phyloP scores from a whole-genome alignment of 2,888 invertebrate species.

The Crematogaster levior region DNA sequence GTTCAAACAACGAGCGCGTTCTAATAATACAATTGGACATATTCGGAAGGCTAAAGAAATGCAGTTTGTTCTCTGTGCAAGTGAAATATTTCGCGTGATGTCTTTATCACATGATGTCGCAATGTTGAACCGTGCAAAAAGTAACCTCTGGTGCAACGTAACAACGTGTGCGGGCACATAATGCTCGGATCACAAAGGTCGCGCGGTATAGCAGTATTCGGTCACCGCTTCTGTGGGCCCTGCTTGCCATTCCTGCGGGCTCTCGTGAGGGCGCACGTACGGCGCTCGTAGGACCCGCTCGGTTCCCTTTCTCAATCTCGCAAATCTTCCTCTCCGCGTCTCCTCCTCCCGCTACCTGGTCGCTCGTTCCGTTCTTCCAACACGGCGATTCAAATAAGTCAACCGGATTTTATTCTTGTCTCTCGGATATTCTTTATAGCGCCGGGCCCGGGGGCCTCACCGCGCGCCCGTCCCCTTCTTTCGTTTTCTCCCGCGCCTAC shows the following conservation, averaged over 20 bases:
- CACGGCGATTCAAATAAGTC: constrained; percentile 82
- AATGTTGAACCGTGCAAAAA: constrained; percentile 34
- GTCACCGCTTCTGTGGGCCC: constrained; percentile 77
- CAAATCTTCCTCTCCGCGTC: constrained; percentile 51
- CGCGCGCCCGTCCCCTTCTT: constrained; percentile 56
- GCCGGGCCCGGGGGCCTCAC: constrained; percentile 51
- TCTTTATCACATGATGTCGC: constrained; percentile 37
- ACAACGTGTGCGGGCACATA: constrained; percentile 78
- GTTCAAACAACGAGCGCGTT: not conserved
- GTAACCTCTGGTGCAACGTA: constrained; percentile 45
- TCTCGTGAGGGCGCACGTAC: constrained; percentile 35
- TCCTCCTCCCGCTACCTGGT: constrained; percentile 48
- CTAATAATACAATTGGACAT: not conserved
- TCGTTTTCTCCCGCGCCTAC: constrained; percentile 37
- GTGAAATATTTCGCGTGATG: constrained; percentile 33
- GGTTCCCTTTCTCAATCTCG: constrained; percentile 52
- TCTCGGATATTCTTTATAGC: constrained; percentile 83
- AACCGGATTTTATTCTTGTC: constrained; percentile 83
- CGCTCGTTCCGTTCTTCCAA: constrained; percentile 53
- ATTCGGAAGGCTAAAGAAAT: not conserved
- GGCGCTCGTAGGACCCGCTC: constrained; percentile 42
- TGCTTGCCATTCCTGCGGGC: constrained; percentile 53
- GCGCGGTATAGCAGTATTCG: constrained; percentile 81
- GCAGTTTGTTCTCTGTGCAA: not conserved
- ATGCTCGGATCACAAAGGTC: constrained; percentile 80